Conservation (phyloP, 2,888 invertebrate genomes). For the Ceraclea dissimilis region DNA sequence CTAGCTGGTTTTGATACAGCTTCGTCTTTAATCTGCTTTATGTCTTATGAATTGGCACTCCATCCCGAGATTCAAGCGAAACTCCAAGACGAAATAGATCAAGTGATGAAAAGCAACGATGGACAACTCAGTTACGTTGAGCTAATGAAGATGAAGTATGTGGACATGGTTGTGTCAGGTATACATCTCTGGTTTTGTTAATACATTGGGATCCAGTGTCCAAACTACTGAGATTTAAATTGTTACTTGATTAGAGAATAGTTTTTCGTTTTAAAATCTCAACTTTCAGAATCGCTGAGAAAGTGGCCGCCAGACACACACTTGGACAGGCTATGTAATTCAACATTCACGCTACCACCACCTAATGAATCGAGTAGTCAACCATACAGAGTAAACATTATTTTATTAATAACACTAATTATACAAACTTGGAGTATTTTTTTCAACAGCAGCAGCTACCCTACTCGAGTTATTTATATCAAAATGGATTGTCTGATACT, state of each 20-base stretch:
- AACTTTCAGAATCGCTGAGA: slow-evolving; percentile 30
- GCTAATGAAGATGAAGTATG: slow-evolving; percentile 39
- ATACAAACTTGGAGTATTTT: neutral
- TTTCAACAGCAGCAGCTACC: neutral
- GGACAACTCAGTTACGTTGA: slow-evolving; percentile 38
- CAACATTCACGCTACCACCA: slow-evolving; percentile 28
- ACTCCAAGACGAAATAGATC: slow-evolving; percentile 33
- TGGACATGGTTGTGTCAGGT: slow-evolving; percentile 39
- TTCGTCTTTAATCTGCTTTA: slow-evolving; percentile 36
- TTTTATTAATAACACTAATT: neutral
- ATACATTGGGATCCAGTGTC: neutral
- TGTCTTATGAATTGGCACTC: slow-evolving; percentile 39
- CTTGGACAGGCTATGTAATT: slow-evolving; percentile 31
- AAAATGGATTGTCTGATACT: too few species aligned
- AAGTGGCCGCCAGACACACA: slow-evolving; percentile 29
- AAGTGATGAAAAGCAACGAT: slow-evolving; percentile 11
- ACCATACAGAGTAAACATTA: slow-evolving; percentile 15
- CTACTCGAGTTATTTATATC: too few species aligned
- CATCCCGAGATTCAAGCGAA: slow-evolving; percentile 40
- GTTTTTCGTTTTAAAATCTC: neutral
- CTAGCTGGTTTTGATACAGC: slow-evolving; percentile 43
- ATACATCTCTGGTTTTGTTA: too few species aligned
- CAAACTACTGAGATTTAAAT: too few species aligned
- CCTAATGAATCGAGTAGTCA: slow-evolving; percentile 17
- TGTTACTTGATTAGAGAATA: too few species aligned